Evolutionary conservation across 2,888 invertebrate species (phyloP).

Genomic region (Deilephila porcellus): DNA sequence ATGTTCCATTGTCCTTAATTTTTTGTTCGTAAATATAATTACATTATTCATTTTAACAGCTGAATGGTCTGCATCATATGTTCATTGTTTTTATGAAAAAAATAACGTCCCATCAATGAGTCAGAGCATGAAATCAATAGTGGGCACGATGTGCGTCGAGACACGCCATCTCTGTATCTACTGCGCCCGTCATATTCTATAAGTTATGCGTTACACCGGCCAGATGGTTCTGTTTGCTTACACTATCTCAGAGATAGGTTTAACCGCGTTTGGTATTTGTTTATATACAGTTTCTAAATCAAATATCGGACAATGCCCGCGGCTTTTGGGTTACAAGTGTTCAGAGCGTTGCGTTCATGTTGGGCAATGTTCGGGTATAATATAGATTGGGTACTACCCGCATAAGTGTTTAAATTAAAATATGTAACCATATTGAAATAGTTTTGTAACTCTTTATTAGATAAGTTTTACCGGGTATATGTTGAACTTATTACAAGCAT

Average conservation of each 20-base stretch:
- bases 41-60: not conserved
- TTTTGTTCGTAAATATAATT: not conserved
- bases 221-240: slow-evolving; percentile 68
- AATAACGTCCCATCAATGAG: slow-evolving; percentile 55
- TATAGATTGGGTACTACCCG: not conserved
- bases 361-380: not conserved
- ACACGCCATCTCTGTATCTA: slow-evolving; percentile 43
- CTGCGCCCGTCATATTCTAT: slow-evolving; percentile 49
- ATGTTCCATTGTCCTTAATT: not conserved
- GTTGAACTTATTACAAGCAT: no score
- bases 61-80: not conserved
- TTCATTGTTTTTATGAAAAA: slow-evolving; percentile 43
- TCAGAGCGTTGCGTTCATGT: not conserved
- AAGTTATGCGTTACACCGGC: slow-evolving; percentile 36
- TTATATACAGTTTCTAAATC: slow-evolving; percentile 45
- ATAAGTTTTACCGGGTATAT: no score
- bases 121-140: slow-evolving; percentile 62
- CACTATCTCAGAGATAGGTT: slow-evolving; percentile 59
- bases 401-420: not conserved
- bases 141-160: slow-evolving; percentile 32
- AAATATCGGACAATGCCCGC: slow-evolving; percentile 29
- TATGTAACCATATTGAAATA: no score
- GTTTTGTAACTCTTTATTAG: not conserved
- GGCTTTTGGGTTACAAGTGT: slow-evolving; percentile 9
- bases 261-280: slow-evolving; percentile 45